Evolutionary conservation across 2,113 vertebrate genomes (phyloP).

Genomic region (Bos indicus): DNA sequence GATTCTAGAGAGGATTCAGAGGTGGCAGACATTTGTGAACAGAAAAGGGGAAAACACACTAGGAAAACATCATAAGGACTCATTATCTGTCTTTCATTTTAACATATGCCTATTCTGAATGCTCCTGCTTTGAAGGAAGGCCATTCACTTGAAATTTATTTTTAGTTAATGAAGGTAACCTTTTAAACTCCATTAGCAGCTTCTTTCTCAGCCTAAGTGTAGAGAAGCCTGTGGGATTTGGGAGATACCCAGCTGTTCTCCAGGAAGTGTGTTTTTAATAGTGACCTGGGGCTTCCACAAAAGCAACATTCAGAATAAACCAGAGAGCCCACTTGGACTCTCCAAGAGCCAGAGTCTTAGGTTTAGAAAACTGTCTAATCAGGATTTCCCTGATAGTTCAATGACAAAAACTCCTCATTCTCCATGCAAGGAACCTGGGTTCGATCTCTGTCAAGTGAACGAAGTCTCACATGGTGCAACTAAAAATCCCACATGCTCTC

Average conservation of each 20-base stretch:
- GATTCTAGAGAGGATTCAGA: slow-evolving; percentile 21
- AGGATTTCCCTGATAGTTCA: neutral
- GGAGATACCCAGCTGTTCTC: slow-evolving; percentile 27
- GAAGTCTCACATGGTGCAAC: neutral
- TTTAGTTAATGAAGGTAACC: slow-evolving; percentile 69
- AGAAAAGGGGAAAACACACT: neutral
- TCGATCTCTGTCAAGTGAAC: neutral
- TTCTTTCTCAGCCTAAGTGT: slow-evolving; percentile 47
- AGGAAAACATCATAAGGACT: slow-evolving; percentile 5
- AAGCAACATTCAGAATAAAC: neutral
- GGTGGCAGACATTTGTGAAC: neutral
- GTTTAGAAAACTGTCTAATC: neutral
- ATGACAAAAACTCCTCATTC: neutral
- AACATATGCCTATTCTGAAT: slow-evolving; percentile 14
- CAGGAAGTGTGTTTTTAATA: slow-evolving; percentile 45
- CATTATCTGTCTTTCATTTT: slow-evolving; percentile 55
- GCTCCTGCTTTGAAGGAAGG: slow-evolving; percentile 47
- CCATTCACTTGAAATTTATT: slow-evolving; percentile 60
- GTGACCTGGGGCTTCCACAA: slow-evolving; percentile 17
- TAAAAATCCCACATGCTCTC: neutral
- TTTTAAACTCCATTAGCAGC: slow-evolving; percentile 72
- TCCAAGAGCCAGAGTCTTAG: neutral
- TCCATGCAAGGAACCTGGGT: neutral
- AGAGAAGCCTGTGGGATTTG: slow-evolving; percentile 50
- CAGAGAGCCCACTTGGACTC: neutral